Percentiles rank a stretch among this genome's conserved stretches.
These are phyloP conservation scores for Dreissena rostriformis DNA, from an alignment of 1,140 invertebrate species.

Conservation along the genomic window DNA sequence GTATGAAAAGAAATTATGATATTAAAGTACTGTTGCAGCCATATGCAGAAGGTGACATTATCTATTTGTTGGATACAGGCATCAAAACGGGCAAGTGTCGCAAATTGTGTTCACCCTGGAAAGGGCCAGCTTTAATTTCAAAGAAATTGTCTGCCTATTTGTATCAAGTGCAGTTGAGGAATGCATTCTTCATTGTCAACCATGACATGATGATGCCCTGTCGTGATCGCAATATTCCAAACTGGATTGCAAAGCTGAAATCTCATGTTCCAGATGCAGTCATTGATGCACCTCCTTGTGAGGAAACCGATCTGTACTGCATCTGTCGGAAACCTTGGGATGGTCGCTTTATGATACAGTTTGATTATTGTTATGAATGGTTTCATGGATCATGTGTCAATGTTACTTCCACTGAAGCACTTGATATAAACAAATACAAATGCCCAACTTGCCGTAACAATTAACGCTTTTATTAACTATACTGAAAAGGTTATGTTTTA, in stretches of 20 bases:
- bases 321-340: conserved; percentile 4
- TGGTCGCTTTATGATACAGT: background rate
- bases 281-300: background rate
- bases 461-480: too few species aligned
- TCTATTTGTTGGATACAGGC: conserved; percentile 1
- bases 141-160: background rate
- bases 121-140: background rate
- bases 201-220: conserved; percentile 9
- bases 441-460: too few species aligned
- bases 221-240: background rate
- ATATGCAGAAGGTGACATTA: background rate
- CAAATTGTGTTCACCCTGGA: conserved; percentile 4
- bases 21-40: background rate
- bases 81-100: background rate
- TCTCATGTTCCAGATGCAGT: background rate
- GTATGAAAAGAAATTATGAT: background rate
- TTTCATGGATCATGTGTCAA: conserved; percentile 15
- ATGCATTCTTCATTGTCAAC: background rate
- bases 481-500: too few species aligned
- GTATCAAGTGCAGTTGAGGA: background rate
- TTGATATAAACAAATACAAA: background rate
- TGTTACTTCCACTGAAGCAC: background rate
- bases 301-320: background rate
- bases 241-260: background rate
- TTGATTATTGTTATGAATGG: conserved; percentile 5